Evolutionary conservation across 2,113 vertebrate species (phyloP), one percentile per base, ranked within the genome.

Genomic region (Tychaedon coryphoeus): DNA sequence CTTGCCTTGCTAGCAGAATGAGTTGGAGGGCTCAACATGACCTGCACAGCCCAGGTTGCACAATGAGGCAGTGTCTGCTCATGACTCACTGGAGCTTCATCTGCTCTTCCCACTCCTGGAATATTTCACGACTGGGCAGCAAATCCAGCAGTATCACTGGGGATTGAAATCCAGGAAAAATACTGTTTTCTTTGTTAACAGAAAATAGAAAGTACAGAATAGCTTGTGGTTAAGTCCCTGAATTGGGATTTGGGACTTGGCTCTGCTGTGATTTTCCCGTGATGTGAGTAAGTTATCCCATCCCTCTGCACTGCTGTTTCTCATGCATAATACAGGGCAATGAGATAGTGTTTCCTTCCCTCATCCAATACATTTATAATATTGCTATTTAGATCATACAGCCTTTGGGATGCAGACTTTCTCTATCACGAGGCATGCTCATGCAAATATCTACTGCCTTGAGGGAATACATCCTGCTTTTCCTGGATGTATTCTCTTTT

Each of bases 151-250:
- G 31, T 69, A 58, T 86, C 48, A 25, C 82, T 77, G 25, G 82
- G 78, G 51, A 70, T 18, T 14, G 24, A 90, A 88, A 86, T 76
- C 31, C 15, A 61, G 42, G 69, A 51, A 80, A 80, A 93, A 92
- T 90, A 71, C 71, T 88, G 86, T 67, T 88, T 92, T 64, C 81
- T 90, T 96, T 95, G 84, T 92, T 95, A 94, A 67, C 10, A 74
- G 40, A 86, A 89, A 91, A 92, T 67, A 91, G 80, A 83, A 88
- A 86, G 48, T 43, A 77, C 26, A 66, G 78, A 91, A 50, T 19
- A 76, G 43, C 42, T 54, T 76, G 43, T 80, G 58, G 47, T 51
- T 53, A 81, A 82, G 74, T 66, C 58, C 34, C 74, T 79, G 64
- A 71, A 31, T 2, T 82, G 91, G 53, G 89, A 89, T 86, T 91